These are phyloP conservation scores for Mirounga angustirostris DNA, from an alignment of 2,113 vertebrate genomes.

Conservation along the genomic window DNA sequence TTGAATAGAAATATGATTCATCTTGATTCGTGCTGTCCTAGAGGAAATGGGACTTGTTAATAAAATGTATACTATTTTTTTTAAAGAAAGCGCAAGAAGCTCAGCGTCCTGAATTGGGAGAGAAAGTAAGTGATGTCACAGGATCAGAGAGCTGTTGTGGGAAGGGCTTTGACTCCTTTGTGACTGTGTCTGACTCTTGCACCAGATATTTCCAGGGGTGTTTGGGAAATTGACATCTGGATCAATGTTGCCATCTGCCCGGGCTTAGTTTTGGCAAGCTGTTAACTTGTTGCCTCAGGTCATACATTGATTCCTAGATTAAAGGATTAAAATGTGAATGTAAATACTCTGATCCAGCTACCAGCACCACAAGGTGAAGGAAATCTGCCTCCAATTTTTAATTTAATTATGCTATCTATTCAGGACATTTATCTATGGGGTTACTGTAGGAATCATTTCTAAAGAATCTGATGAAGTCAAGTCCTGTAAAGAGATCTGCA, in stretches of 20 bases:
- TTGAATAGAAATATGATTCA: background rate
- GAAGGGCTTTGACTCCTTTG: background rate
- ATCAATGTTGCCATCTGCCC: conserved; percentile 73
- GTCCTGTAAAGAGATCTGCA: background rate
- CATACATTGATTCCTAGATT: conserved; percentile 69
- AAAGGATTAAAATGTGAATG: conserved; percentile 68
- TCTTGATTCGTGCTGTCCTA: background rate
- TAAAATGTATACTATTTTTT: background rate
- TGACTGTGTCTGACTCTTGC: background rate
- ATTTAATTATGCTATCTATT: conserved; percentile 35
- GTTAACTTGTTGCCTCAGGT: conserved; percentile 66
- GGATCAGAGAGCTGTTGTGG: background rate
- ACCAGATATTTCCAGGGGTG: background rate
- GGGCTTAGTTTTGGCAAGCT: conserved; percentile 63
- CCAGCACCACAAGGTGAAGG: background rate
- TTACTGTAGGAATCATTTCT: background rate
- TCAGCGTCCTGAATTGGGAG: background rate
- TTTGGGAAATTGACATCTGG: conserved; percentile 25
- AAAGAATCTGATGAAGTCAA: background rate
- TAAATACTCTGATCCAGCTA: conserved; percentile 62
- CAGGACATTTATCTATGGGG: background rate
- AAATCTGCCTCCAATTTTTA: background rate
- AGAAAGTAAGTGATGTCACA: background rate
- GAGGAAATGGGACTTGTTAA: background rate
- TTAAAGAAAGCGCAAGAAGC: background rate